Percentiles rank a stretch among this genome's conserved stretches.
These are phyloP conservation scores for Melangyna quadrimaculata DNA, from an alignment of 2,888 invertebrate genomes.

Conservation along the genomic window DNA sequence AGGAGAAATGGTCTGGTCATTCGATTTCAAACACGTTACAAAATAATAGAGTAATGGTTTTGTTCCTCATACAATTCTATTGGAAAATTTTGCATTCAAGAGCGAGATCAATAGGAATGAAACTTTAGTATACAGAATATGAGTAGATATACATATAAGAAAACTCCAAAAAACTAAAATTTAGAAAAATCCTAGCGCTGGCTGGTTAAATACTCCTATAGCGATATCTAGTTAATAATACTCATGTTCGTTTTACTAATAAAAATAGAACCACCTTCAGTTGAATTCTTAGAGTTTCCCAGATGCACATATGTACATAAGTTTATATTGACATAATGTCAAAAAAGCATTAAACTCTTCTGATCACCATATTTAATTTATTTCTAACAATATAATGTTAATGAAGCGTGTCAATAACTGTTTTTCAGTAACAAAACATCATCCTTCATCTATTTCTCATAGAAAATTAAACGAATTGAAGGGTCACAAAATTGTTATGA, in stretches of 20 bases:
- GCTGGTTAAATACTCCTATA: no score
- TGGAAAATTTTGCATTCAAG: no score
- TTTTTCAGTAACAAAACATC: not conserved
- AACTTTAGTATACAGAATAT: no score
- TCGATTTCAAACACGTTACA: no score
- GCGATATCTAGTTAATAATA: not conserved
- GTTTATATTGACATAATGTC: not conserved
- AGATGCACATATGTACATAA: no score
- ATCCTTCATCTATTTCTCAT: constrained; percentile 3
- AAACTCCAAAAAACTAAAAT: no score
- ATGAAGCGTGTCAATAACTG: not conserved
- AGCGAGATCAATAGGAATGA: no score
- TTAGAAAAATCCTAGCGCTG: no score
- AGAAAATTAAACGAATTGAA: constrained; percentile 6
- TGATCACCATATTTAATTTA: not conserved
- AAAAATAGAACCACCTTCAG: not conserved
- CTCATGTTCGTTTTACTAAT: not conserved
- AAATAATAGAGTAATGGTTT: no score
- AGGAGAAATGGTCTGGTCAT: no score
- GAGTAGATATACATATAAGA: no score
- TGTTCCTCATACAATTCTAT: no score
- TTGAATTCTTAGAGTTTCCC: not conserved
- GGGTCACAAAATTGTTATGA: not conserved
- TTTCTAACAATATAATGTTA: not conserved
- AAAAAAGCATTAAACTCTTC: not conserved